Base-by-base conservation (phyloP, 2,113 vertebrate genomes). In the Chiloscyllium plagiosum region DNA sequence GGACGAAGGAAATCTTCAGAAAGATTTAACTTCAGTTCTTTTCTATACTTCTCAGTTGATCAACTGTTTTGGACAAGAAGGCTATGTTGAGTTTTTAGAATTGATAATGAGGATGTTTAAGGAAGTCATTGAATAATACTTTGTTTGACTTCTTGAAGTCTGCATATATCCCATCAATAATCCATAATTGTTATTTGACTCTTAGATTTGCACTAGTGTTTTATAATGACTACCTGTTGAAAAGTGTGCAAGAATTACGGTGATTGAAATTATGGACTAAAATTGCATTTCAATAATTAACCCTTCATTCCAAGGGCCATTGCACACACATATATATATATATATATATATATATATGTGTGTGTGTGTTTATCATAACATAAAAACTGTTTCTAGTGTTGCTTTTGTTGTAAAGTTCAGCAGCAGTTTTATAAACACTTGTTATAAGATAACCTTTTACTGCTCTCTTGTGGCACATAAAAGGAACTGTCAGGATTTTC, bases 401-500 rank as follows among this genome's bases (percentile, higher is more conserved):
- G 68, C 8, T 52, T 95, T 42, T 50, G 47, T 76, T 33, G 94
- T 95, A 72, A 70, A 52, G 12, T 50, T 72, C 69, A 68, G 1
- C 29, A 24, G 2, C 52, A 5, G 42, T 76, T 72, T 95, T 50
- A 52, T 47, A 29, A 76, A 47, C 24, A 72, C n/a, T 6, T 52
- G 24, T 70, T 4, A 95, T 76, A 47, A 24, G 26, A 33, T 13
- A 29, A 4, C 52, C 68, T 72, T 50, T 50, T 72, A 29, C 69
- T 95, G 94, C 94, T 47, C 94, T 95, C 94, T 95, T 72, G 94
- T 95, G 94, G 94, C 13, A 72, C 69, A 13, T 29, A 70, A 95
- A 50, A 33, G 68, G 69, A 95, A 95, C 69, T 70, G 68, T 72
- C 42, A 37, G 42, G 52, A 72, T 22, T 47, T 70, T 94, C 37